Evolutionary conservation across 2,797 vertebrate species (phyloP).

Genomic region (Sandelia bainsii): DNA sequence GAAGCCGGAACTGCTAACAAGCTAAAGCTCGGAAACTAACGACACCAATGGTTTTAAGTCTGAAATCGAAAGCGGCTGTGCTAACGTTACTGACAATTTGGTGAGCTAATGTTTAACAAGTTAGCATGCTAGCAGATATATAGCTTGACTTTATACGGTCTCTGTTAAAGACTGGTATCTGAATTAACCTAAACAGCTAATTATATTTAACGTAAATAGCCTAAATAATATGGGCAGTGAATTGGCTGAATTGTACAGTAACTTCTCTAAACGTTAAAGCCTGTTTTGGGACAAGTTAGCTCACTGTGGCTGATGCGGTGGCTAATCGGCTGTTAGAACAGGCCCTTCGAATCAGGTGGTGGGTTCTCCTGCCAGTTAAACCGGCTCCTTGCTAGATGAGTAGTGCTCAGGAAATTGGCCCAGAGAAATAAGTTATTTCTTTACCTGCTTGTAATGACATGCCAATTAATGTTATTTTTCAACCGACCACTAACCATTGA

Average conservation of each 20-base stretch:
- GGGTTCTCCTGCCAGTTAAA: slow-evolving; percentile 32
- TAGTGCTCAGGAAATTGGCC: slow-evolving; percentile 16
- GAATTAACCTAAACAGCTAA: neutral
- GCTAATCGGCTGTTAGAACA: slow-evolving; percentile 46
- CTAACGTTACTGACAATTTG: slow-evolving; percentile 20
- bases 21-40: slow-evolving; percentile 60
- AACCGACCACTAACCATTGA: neutral
- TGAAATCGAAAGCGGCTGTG: slow-evolving; percentile 55
- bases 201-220: neutral
- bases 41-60: neutral
- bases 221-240: neutral
- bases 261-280: neutral
- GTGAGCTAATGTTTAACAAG: slow-evolving; percentile 49
- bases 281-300: slow-evolving; percentile 37
- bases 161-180: neutral
- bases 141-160: neutral
- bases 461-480: slow-evolving; percentile 2
- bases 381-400: slow-evolving; percentile 19
- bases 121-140: slow-evolving; percentile 56
- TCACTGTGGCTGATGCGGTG: slow-evolving; percentile 33
- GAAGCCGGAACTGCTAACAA: slow-evolving; percentile 71
- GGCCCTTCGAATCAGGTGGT: slow-evolving; percentile 56
- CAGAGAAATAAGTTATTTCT: neutral
- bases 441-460: slow-evolving; percentile 16
- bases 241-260: neutral